phyloP scores from a whole-genome alignment of 2,113 vertebrate species.

The Panthera tigris region DNA sequence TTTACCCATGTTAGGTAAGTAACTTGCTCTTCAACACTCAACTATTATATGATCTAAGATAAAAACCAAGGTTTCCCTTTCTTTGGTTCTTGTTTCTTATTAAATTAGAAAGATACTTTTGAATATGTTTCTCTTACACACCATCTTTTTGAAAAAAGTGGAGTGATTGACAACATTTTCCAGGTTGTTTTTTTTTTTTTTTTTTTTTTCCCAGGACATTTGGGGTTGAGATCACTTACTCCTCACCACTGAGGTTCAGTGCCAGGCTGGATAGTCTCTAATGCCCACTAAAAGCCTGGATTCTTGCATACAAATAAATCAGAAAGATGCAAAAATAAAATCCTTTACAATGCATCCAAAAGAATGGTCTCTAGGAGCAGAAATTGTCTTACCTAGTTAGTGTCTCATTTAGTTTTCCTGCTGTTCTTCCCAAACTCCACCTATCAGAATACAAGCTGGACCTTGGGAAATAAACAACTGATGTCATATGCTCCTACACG shows the following conservation, averaged over 20 bases:
- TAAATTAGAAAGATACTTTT: background rate
- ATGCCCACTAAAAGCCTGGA: background rate
- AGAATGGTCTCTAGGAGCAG: background rate
- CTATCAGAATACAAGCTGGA: background rate
- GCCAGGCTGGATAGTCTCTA: background rate
- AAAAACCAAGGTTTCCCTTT: background rate
- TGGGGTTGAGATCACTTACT: background rate
- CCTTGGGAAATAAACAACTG: background rate
- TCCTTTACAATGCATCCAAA: background rate
- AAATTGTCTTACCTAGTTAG: background rate
- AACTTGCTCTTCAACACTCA: background rate
- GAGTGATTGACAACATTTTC: background rate
- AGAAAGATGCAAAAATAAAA: background rate
- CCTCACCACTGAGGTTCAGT: background rate
- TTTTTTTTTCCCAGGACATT: background rate
- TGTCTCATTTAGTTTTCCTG: background rate
- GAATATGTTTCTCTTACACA: background rate
- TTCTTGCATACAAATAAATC: conserved; percentile 16
- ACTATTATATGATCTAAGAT: background rate
- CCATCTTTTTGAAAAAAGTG: background rate
- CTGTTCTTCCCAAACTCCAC: background rate
- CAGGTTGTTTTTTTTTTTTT: background rate
- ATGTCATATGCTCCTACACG: background rate
- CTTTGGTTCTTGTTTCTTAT: conserved; percentile 1
- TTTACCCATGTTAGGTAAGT: background rate